Evolutionary conservation across 2,888 invertebrate genomes (phyloP).

Genomic region (Tridacna gigas): DNA sequence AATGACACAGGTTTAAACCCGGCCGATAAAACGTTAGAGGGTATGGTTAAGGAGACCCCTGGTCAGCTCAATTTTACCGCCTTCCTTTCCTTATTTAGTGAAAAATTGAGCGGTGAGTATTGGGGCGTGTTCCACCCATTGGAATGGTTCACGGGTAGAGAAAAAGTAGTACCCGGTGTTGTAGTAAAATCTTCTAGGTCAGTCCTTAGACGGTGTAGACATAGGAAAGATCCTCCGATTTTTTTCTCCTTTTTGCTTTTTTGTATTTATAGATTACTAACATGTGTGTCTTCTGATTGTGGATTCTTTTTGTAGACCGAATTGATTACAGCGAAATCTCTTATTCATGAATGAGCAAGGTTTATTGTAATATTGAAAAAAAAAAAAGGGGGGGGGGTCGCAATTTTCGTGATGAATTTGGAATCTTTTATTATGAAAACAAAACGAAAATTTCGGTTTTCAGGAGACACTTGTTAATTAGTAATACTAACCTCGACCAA

Average conservation of each 20-base stretch:
- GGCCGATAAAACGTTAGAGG: conserved; percentile 81
- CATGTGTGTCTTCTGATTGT: neutral
- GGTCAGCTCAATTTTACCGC: conserved; percentile 85
- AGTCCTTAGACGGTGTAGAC: conserved; percentile 26
- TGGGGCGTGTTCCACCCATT: neutral
- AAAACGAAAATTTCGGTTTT: neutral
- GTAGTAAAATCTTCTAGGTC: conserved; percentile 13
- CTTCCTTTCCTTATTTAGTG: conserved; percentile 85
- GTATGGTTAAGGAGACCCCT: conserved; percentile 85
- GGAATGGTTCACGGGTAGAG: conserved; percentile 15
- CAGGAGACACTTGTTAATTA: neutral
- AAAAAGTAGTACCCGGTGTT: conserved; percentile 23
- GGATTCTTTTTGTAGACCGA: no score
- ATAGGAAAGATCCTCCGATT: conserved; percentile 21
- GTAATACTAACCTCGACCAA: conserved; percentile 3
- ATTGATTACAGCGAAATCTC: no score
- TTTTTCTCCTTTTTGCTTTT: conserved; percentile 22
- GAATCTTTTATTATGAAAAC: neutral
- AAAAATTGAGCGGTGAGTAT: conserved; percentile 84
- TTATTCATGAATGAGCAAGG: no score
- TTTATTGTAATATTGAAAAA: no score
- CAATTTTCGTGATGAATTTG: no score
- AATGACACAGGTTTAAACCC: conserved; percentile 78
- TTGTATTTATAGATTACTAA: conserved; percentile 8
- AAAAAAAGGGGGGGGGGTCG: no score